Conservation (phyloP, 2,888 invertebrate species). For the Argyra leucocephala region DNA sequence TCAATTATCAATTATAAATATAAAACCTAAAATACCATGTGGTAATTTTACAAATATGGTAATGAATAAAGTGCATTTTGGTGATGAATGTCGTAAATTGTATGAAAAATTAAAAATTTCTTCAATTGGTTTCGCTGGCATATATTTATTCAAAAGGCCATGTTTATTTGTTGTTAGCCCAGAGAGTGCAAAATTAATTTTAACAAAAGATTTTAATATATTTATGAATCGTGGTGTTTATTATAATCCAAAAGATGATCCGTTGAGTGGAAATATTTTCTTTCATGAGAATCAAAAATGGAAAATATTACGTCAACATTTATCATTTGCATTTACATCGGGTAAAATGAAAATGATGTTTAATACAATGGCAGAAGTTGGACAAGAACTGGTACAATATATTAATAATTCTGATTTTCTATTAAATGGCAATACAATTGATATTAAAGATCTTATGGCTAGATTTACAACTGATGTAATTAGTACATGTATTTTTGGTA, state of each 20-base stretch:
- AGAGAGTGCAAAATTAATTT: constrained; percentile 21
- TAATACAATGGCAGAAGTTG: constrained; percentile 21
- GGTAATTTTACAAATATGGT: constrained; percentile 19
- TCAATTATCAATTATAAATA: constrained; percentile 18
- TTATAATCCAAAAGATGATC: constrained; percentile 22
- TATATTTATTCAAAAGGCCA: constrained; percentile 21
- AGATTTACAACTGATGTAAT: constrained; percentile 24
- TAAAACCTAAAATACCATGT: constrained; percentile 21
- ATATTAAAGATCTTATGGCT: constrained; percentile 21
- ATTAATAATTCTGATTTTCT: constrained; percentile 8
- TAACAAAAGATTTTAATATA: constrained; percentile 20
- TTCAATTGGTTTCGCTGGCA: constrained; percentile 17
- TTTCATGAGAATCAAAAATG: constrained; percentile 22
- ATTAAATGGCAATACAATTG: constrained; percentile 16
- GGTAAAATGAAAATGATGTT: constrained; percentile 25
- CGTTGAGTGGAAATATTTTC: constrained; percentile 23
- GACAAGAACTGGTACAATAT: constrained; percentile 17
- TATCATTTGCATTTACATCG: constrained; percentile 23
- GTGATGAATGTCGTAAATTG: constrained; percentile 11
- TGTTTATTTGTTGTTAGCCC: constrained; percentile 17
- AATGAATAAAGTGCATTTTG: constrained; percentile 16
- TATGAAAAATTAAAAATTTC: constrained; percentile 20
- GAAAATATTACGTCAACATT: constrained; percentile 21
- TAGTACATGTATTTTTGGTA: constrained; percentile 37
- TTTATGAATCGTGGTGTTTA: constrained; percentile 24